Percentiles rank a stretch among this genome's conserved stretches.
phyloP scores from a whole-genome alignment of 2,797 vertebrate species.

The Leuciscus waleckii region DNA sequence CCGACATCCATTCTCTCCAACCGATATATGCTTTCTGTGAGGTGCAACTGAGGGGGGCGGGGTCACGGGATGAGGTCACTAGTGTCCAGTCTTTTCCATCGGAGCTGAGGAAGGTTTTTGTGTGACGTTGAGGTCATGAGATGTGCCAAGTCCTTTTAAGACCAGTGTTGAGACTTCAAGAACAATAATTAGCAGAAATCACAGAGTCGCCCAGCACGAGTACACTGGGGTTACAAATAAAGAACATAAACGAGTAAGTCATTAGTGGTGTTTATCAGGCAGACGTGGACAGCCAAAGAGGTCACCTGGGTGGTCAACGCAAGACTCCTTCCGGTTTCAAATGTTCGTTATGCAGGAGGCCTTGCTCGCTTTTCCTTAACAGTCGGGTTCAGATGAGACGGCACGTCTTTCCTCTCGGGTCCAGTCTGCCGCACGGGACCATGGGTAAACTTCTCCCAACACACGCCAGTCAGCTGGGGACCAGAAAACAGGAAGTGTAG shows the following conservation, averaged over 20 bases:
- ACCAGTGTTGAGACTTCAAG: slow-evolving; percentile 84
- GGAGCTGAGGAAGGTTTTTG: slow-evolving; percentile 67
- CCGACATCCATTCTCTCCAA: slow-evolving; percentile 40
- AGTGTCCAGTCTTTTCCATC: slow-evolving; percentile 68
- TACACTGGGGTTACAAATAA: slow-evolving; percentile 62
- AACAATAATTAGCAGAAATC: slow-evolving; percentile 82
- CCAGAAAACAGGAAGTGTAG: slow-evolving; percentile 34
- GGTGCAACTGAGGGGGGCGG: slow-evolving; percentile 30
- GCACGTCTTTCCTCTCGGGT: slow-evolving; percentile 65
- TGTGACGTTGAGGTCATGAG: slow-evolving; percentile 61
- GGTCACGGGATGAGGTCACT: slow-evolving; percentile 58
- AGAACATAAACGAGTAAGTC: slow-evolving; percentile 65
- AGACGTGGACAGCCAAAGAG: slow-evolving; percentile 65
- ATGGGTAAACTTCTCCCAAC: slow-evolving; percentile 68
- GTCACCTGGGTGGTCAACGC: slow-evolving; percentile 61
- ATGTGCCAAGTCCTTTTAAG: slow-evolving; percentile 66
- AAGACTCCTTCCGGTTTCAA: slow-evolving; percentile 60
- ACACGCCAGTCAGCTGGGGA: slow-evolving; percentile 61
- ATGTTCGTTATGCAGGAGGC: slow-evolving; percentile 70
- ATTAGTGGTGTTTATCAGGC: slow-evolving; percentile 75
- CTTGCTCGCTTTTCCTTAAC: slow-evolving; percentile 50
- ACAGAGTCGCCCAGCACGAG: slow-evolving; percentile 69
- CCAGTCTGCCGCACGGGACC: slow-evolving; percentile 72
- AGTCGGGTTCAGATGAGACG: slow-evolving; percentile 65
- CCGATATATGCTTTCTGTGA: slow-evolving; percentile 34